Evolutionary conservation across 2,113 vertebrate genomes (phyloP).

Genomic region (Furnarius figulus): DNA sequence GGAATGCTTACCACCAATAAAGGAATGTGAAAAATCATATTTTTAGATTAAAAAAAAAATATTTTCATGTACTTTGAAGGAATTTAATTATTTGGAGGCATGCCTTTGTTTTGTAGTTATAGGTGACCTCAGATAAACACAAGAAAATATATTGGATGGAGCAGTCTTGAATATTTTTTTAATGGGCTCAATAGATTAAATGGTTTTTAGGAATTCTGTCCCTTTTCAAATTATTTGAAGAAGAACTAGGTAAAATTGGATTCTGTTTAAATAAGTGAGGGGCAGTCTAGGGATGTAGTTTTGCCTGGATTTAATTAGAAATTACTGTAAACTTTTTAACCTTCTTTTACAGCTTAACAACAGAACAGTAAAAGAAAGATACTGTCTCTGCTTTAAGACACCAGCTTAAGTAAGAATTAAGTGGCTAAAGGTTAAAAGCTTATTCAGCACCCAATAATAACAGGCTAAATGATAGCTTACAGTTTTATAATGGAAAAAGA

Average conservation of each 20-base stretch:
- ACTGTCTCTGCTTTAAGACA: neutral
- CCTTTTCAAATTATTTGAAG: neutral
- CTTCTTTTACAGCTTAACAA: neutral
- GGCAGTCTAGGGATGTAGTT: neutral
- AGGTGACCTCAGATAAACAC: neutral
- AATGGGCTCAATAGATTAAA: neutral
- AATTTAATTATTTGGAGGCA: neutral
- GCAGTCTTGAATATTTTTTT: neutral
- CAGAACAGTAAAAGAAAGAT: neutral
- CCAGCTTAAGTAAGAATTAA: neutral
- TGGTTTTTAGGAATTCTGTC: neutral
- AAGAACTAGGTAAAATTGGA: neutral
- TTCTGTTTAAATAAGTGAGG: neutral
- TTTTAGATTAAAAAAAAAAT: constrained; percentile 18
- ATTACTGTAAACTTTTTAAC: neutral
- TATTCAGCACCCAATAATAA: neutral
- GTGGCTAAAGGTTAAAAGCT: constrained; percentile 39
- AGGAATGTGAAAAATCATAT: neutral
- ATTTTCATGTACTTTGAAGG: neutral
- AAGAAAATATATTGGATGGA: neutral
- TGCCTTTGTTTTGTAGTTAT: neutral
- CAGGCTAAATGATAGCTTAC: neutral
- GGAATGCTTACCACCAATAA: neutral
- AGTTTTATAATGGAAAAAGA: neutral
- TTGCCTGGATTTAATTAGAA: neutral